A percentile compares a stretch with the other conserved stretches of the same genome.
phyloP scores from a whole-genome alignment of 2,113 vertebrate genomes.

The zebrafish (Danio rerio) region GRCz12tu NC_133180.1:67850501-67851000 shows the following conservation, averaged over 20 bases:
- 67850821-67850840: conserved; percentile 83
- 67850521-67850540: background rate
- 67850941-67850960: too few relatives aligned
- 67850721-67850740: background rate
- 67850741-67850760: background rate
- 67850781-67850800: conserved; percentile 86
- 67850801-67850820: conserved; percentile 86
- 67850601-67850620: conserved; percentile 83
- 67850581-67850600: conserved; percentile 77
- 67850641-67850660: conserved; percentile 81
- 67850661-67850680: conserved; percentile 77
- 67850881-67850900: too few relatives aligned
- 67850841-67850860: conserved; percentile 79
- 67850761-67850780: conserved; percentile 53
- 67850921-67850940: too few relatives aligned
- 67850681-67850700: conserved; percentile 84
- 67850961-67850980: too few relatives aligned
- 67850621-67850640: conserved; percentile 82
- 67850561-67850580: background rate
- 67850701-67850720: conserved; percentile 71
- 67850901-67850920: too few relatives aligned
- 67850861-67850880: conserved; percentile 18
- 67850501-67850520: background rate
- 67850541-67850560: background rate
- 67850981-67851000: too few relatives aligned